These are phyloP conservation scores for Pantherophis guttatus DNA, from an alignment of 2,113 vertebrate species.

Conservation along the genomic window DNA sequence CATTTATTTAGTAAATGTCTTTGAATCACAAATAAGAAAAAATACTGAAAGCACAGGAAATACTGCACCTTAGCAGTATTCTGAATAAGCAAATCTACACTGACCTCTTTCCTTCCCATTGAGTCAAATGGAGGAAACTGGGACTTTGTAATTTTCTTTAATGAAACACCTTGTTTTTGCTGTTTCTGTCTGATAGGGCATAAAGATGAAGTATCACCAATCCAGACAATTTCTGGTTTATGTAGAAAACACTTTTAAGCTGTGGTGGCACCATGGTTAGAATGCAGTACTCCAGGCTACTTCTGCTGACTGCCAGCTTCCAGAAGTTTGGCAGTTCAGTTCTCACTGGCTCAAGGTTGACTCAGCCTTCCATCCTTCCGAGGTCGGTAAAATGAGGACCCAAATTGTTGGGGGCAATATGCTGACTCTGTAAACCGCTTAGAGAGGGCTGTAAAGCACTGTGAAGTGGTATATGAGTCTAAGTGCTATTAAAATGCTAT, in stretches of 20 bases:
- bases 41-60: background rate
- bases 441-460: no score
- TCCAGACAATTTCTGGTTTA: background rate
- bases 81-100: background rate
- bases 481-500: no score
- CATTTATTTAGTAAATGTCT: background rate
- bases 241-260: background rate
- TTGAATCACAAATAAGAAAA: background rate
- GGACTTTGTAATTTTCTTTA: background rate
- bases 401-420: no score
- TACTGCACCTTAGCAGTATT: background rate
- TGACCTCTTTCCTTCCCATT: background rate
- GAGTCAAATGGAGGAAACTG: background rate
- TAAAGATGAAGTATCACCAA: background rate
- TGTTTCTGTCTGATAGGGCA: background rate
- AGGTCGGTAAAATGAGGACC: no score
- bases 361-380: no score
- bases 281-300: no score
- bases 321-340: no score
- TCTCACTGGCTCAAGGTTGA: no score
- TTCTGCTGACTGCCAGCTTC: no score
- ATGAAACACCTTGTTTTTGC: background rate
- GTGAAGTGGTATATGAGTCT: no score
- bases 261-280: no score
- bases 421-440: no score